phyloP scores from a whole-genome alignment of 2,797 vertebrate genomes.

The Champsocephalus esox region DNA sequence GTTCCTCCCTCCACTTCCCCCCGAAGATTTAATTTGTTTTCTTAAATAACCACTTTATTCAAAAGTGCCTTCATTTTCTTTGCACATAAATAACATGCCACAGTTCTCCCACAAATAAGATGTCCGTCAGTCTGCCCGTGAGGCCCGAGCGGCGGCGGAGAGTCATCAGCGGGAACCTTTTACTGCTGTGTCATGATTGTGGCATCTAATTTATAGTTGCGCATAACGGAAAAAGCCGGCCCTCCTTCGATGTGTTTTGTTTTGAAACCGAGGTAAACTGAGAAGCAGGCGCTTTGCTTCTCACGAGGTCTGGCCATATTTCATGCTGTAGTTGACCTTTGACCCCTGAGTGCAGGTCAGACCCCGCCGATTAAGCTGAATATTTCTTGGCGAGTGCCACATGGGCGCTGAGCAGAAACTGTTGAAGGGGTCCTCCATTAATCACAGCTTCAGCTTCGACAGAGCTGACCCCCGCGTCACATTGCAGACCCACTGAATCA shows the following conservation, averaged over 20 bases:
- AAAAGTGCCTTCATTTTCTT: constrained; percentile 33
- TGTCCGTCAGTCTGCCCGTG: constrained; percentile 33
- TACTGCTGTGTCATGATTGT: constrained; percentile 40
- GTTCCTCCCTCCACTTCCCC: constrained; percentile 29
- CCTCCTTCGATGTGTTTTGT: constrained; percentile 44
- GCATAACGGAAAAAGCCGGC: background rate
- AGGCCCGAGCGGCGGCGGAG: constrained; percentile 1
- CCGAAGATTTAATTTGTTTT: constrained; percentile 37
- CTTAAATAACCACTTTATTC: constrained; percentile 45
- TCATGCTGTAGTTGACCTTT: constrained; percentile 78
- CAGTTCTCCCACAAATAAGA: constrained; percentile 38
- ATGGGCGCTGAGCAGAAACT: constrained; percentile 56
- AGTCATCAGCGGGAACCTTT: constrained; percentile 31
- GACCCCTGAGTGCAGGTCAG: constrained; percentile 68
- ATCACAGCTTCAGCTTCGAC: constrained; percentile 73
- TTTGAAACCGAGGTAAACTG: constrained; percentile 64
- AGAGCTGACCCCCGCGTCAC: constrained; percentile 53
- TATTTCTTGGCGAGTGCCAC: constrained; percentile 66
- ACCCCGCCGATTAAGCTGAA: constrained; percentile 67
- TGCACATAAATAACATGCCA: constrained; percentile 16
- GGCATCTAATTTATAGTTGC: constrained; percentile 57
- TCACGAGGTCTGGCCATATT: constrained; percentile 67
- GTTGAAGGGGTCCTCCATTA: constrained; percentile 64
- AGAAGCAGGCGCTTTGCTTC: constrained; percentile 48
- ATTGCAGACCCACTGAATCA: constrained; percentile 50